phyloP scores from a whole-genome alignment of 23 tunicate species.

The Phallusia fumigata region DNA sequence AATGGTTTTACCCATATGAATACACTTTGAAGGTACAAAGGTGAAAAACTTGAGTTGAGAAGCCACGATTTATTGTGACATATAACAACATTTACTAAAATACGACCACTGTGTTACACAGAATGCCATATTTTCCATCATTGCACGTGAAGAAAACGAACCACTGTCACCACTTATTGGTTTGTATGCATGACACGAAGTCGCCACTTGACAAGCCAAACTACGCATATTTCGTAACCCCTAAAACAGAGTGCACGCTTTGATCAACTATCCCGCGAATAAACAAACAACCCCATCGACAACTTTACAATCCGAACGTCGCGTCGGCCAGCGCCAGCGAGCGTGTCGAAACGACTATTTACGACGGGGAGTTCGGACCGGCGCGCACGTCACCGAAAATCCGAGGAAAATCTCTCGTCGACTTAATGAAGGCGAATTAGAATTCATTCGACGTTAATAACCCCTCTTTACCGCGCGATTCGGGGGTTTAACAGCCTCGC shows the following conservation, averaged over 20 bases:
- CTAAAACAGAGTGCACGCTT: neutral
- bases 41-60: too few species aligned
- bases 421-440: constrained; percentile 10
- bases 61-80: too few species aligned
- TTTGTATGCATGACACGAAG: too few species aligned
- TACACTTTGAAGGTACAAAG: too few species aligned
- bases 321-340: neutral
- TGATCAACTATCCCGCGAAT: neutral
- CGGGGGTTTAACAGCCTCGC: constrained; percentile 5
- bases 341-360: neutral
- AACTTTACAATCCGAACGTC: neutral
- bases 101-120: too few species aligned
- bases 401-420: neutral
- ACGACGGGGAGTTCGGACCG: neutral
- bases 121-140: too few species aligned
- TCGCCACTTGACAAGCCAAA: too few species aligned
- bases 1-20: too few species aligned
- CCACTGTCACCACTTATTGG: too few species aligned
- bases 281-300: neutral
- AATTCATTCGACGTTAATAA: constrained; percentile 1
- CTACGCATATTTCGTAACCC: too few species aligned
- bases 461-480: constrained; percentile 13
- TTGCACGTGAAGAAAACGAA: too few species aligned
- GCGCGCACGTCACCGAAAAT: neutral
- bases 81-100: too few species aligned